Conservation (phyloP, 2,113 vertebrate genomes). For the Ancistrus triradiatus region DNA sequence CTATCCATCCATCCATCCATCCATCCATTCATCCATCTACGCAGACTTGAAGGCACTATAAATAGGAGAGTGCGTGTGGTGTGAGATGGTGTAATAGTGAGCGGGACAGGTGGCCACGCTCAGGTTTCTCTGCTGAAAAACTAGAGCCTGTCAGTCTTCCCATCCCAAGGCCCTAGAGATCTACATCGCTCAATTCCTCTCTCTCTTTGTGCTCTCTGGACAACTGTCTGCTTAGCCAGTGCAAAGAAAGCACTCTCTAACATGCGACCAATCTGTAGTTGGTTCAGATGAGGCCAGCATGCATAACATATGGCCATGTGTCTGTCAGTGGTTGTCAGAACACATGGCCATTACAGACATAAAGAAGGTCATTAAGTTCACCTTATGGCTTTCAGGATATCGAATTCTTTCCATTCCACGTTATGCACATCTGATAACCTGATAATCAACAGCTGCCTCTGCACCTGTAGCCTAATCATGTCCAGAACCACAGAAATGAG, state of each 20-base stretch:
- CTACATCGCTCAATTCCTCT: constrained; percentile 32
- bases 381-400: background rate
- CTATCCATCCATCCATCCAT: too few relatives aligned
- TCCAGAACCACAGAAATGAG: background rate
- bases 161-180: constrained; percentile 50
- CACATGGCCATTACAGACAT: background rate
- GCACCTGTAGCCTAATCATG: background rate
- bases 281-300: constrained; percentile 8
- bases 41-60: constrained; percentile 62
- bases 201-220: constrained; percentile 24
- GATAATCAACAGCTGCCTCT: constrained; percentile 4
- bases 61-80: constrained; percentile 66
- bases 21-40: too few relatives aligned
- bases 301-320: constrained; percentile 6
- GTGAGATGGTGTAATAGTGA: constrained; percentile 64
- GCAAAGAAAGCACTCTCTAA: constrained; percentile 1
- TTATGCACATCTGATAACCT: background rate
- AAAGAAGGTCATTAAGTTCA: constrained; percentile 8
- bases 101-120: constrained; percentile 79
- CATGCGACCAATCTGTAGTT: constrained; percentile 1
- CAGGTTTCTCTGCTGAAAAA: constrained; percentile 79
- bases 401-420: background rate
- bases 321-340: background rate
- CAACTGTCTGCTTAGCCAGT: background rate
- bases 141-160: constrained; percentile 64